phyloP scores from a whole-genome alignment of 2,113 vertebrate genomes.

The Sturnira hondurensis region DNA sequence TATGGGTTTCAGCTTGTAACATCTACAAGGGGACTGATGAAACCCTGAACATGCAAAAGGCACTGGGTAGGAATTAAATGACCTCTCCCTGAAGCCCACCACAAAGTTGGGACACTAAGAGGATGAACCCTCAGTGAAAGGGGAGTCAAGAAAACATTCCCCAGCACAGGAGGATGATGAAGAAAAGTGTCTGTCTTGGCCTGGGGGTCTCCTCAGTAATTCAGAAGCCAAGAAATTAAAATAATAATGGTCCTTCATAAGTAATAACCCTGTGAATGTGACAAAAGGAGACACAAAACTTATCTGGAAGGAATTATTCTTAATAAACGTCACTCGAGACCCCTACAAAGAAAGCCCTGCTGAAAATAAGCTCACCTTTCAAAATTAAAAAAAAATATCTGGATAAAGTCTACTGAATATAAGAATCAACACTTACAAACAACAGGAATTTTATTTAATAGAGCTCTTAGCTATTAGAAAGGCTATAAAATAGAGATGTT shows the following conservation, averaged over 20 bases:
- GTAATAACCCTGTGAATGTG: background rate
- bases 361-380: background rate
- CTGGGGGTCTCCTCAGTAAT: background rate
- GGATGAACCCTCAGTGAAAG: background rate
- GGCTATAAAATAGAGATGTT: background rate
- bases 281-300: background rate
- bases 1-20: background rate
- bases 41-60: background rate
- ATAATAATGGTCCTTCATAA: background rate
- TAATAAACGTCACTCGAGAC: background rate
- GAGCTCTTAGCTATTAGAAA: background rate
- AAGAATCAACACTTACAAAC: background rate
- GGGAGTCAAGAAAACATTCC: background rate
- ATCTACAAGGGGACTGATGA: background rate
- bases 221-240: background rate
- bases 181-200: background rate
- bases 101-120: background rate
- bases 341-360: background rate
- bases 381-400: background rate
- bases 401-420: background rate
- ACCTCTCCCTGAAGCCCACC: background rate
- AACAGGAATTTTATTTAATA: background rate
- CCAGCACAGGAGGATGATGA: background rate
- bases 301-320: slow-evolving; percentile 15
- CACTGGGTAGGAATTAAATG: background rate